phyloP scores from a whole-genome alignment of 2,113 vertebrate species.

The Anthoscopus minutus region DNA sequence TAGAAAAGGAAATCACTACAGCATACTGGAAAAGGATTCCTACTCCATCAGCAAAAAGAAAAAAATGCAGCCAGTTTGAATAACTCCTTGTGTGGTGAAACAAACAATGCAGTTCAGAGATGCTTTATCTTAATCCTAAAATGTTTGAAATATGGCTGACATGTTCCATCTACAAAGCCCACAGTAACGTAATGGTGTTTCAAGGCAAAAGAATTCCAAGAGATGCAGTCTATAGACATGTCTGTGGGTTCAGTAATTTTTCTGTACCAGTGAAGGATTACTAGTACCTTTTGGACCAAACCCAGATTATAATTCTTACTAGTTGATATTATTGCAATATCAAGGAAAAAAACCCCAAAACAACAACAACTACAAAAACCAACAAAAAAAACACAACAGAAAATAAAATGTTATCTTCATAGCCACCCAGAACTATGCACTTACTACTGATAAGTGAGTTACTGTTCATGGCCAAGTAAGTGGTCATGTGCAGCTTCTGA shows the following conservation, averaged over 20 bases:
- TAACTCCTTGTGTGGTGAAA: neutral
- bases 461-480: neutral
- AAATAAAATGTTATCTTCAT: neutral
- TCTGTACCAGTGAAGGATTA: neutral
- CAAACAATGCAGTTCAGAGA: neutral
- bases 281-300: neutral
- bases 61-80: neutral
- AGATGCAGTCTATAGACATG: neutral
- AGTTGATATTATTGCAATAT: neutral
- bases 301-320: neutral
- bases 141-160: neutral
- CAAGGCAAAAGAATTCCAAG: neutral
- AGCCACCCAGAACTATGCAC: neutral
- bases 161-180: neutral
- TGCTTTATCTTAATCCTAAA: neutral
- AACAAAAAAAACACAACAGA: too few relatives aligned
- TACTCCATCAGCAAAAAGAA: neutral
- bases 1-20: neutral
- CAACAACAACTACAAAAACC: too few relatives aligned
- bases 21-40: neutral
- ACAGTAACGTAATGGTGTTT: neutral
- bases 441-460: neutral
- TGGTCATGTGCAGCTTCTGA: neutral
- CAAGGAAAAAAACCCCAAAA: neutral
- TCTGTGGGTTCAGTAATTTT: neutral